Evolutionary conservation across 2,888 invertebrate species (phyloP).

Genomic region (Xanthia togata): DNA sequence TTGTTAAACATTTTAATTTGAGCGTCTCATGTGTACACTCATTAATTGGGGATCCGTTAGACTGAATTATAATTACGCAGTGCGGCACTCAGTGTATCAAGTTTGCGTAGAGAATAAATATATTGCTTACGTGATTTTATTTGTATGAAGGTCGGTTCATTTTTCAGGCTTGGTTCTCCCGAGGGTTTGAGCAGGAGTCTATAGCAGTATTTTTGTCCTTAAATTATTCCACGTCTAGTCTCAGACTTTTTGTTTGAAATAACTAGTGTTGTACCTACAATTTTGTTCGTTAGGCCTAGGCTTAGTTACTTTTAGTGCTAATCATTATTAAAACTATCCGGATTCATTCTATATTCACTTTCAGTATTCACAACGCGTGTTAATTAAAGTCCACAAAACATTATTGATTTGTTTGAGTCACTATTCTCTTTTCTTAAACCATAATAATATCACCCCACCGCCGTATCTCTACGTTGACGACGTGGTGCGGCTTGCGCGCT

Average conservation of each 20-base stretch:
- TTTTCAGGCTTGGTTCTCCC: slow-evolving; percentile 36
- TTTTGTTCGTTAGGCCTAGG: background rate
- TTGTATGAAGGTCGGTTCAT: slow-evolving; percentile 41
- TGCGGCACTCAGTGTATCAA: slow-evolving; percentile 57
- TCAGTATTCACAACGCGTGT: background rate
- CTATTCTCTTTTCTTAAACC: background rate
- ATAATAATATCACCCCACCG: too few species aligned
- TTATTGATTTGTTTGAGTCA: background rate
- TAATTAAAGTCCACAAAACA: background rate
- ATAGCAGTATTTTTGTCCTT: slow-evolving; percentile 29
- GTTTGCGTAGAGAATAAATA: slow-evolving; percentile 55
- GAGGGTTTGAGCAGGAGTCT: slow-evolving; percentile 30
- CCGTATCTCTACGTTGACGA: too few species aligned
- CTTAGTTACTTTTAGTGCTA: background rate
- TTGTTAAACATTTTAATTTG: slow-evolving; percentile 65
- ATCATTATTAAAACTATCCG: background rate
- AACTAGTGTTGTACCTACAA: background rate
- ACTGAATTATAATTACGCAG: slow-evolving; percentile 58
- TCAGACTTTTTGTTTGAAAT: slow-evolving; percentile 17
- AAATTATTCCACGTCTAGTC: slow-evolving; percentile 46
- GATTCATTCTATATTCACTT: too few species aligned
- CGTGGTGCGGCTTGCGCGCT: too few species aligned
- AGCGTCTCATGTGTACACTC: slow-evolving; percentile 59
- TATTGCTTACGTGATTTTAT: slow-evolving; percentile 59
- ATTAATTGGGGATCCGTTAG: slow-evolving; percentile 62